Conservation (phyloP, 2,888 invertebrate genomes). For the Tyria jacobaeae region DNA sequence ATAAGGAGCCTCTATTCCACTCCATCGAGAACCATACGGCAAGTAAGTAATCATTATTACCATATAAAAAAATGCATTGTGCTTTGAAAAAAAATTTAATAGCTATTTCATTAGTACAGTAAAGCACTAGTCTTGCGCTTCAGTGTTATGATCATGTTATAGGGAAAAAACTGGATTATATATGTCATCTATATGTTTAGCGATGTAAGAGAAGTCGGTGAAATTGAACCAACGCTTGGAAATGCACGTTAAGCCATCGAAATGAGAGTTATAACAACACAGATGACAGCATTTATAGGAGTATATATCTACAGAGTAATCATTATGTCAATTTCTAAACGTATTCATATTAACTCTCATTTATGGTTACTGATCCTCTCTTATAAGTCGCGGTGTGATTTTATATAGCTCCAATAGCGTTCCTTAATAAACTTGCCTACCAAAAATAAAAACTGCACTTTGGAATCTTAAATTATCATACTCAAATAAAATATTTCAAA, state of each 20-base stretch:
- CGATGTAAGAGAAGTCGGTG: background rate
- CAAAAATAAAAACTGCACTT: background rate
- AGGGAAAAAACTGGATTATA: no score
- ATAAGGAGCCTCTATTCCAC: no score
- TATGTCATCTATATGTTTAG: background rate
- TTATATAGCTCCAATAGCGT: background rate
- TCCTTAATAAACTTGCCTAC: background rate
- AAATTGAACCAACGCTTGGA: background rate
- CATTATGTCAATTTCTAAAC: background rate
- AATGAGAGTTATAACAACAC: background rate
- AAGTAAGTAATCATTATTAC: background rate
- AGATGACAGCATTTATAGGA: background rate
- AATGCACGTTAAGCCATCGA: background rate
- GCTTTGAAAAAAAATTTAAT: no score
- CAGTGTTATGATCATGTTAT: no score
- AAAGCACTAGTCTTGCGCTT: background rate
- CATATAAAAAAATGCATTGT: no score
- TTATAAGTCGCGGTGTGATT: background rate
- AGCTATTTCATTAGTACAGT: no score
- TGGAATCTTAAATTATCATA: background rate
- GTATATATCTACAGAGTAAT: background rate
- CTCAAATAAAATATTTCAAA: background rate
- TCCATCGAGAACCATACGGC: no score
- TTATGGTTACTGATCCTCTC: background rate
- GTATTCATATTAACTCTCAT: background rate